phyloP scores from a whole-genome alignment of 2,797 vertebrate species.

The Hypotaenidia philippensis region DNA sequence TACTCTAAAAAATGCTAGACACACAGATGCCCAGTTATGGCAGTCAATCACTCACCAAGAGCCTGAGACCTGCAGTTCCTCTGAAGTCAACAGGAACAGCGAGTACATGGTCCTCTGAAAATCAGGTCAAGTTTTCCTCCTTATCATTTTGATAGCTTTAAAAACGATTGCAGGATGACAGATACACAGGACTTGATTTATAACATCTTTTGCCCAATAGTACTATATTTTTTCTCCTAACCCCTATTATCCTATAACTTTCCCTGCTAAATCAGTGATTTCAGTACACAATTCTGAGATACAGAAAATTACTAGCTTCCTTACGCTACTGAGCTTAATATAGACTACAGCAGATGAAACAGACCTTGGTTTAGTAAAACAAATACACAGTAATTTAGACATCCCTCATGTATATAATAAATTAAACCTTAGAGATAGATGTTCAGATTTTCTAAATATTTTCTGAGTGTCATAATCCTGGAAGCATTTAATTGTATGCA shows the following conservation, averaged over 20 bases:
- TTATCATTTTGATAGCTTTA: neutral
- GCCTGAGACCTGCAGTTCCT: neutral
- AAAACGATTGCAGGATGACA: neutral
- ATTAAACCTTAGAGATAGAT: neutral
- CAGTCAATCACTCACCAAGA: neutral
- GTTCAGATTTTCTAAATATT: neutral
- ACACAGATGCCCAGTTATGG: neutral
- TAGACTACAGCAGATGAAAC: neutral
- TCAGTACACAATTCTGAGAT: neutral
- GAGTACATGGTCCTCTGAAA: neutral
- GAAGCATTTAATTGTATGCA: neutral
- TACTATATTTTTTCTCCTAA: neutral
- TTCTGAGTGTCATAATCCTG: neutral
- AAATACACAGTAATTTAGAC: neutral
- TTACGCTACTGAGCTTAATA: neutral
- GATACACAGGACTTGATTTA: neutral
- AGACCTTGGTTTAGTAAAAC: neutral
- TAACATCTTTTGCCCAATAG: neutral
- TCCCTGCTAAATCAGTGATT: neutral
- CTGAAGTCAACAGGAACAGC: neutral
- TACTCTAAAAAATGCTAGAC: neutral
- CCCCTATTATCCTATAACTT: neutral
- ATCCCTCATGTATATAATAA: neutral
- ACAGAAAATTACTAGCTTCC: neutral
- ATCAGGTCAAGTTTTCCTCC: neutral